Percentiles rank a stretch among this genome's conserved stretches.
Conservation (phyloP, 1,140 invertebrate genomes). For the Tetragnatha versicolor region DNA sequence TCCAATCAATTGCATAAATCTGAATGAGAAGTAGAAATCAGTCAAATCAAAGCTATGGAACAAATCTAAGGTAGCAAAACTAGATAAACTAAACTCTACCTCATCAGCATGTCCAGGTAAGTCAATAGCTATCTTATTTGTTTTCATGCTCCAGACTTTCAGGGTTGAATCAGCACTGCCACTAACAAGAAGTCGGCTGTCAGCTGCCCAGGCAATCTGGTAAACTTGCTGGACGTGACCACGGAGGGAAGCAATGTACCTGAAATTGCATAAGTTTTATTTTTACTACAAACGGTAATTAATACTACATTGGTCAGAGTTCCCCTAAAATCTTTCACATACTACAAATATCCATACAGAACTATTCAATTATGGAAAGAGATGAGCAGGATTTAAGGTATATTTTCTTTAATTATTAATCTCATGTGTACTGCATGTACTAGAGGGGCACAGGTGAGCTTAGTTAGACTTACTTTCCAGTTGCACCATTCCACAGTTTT, state of each 20-base stretch:
- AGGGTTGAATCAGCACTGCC: slow-evolving; percentile 98
- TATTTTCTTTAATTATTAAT: no score
- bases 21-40: slow-evolving; percentile 51
- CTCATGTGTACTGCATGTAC: no score
- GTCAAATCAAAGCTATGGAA: no score
- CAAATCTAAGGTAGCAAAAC: no score
- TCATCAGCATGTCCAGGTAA: slow-evolving; percentile 99
- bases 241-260: slow-evolving; percentile 71
- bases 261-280: no score
- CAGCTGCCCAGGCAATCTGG: slow-evolving; percentile 96
- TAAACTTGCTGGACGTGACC: slow-evolving; percentile 98
- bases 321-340: no score
- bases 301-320: no score
- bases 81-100: slow-evolving; percentile 61
- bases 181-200: slow-evolving; percentile 92
- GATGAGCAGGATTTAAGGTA: no score
- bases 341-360: no score
- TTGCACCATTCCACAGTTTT: slow-evolving; percentile 92
- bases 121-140: slow-evolving; percentile 87
- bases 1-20: slow-evolving; percentile 98
- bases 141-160: slow-evolving; percentile 93
- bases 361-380: no score
- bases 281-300: no score
- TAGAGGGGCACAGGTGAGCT: no score
- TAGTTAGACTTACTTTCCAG: slow-evolving; percentile 83